A percentile compares a stretch with the other conserved stretches of the same genome.
Conservation (phyloP, 2,797 vertebrate species). For the Neoniphon sammara region DNA sequence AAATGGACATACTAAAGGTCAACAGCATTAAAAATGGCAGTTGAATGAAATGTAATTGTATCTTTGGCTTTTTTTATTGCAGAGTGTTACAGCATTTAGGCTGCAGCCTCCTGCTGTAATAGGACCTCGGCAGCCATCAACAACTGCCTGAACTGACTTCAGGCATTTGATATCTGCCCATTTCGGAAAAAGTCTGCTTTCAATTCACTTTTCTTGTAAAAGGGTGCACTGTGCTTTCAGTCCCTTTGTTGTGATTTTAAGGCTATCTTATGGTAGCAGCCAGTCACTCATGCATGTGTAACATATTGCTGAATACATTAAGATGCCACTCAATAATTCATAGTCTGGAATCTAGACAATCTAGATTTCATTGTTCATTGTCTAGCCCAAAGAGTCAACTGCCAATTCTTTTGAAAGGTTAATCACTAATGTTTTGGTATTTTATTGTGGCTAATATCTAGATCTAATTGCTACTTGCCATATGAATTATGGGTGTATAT, state of each 20-base stretch:
- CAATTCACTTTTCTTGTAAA: slow-evolving; percentile 33
- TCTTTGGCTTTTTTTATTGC: slow-evolving; percentile 7
- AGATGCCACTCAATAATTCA: slow-evolving; percentile 78
- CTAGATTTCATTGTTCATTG: slow-evolving; percentile 66
- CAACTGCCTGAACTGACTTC: background rate
- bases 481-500: slow-evolving; percentile 2
- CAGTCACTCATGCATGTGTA: slow-evolving; percentile 66
- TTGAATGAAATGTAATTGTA: slow-evolving; percentile 12
- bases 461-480: slow-evolving; percentile 3
- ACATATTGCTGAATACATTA: slow-evolving; percentile 73
- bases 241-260: slow-evolving; percentile 59
- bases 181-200: slow-evolving; percentile 42
- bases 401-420: slow-evolving; percentile 8
- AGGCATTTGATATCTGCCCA: slow-evolving; percentile 4
- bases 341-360: slow-evolving; percentile 60
- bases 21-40: slow-evolving; percentile 6
- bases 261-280: slow-evolving; percentile 33
- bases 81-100: background rate
- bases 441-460: slow-evolving; percentile 23
- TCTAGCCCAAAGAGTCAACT: slow-evolving; percentile 28
- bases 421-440: slow-evolving; percentile 15
- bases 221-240: slow-evolving; percentile 11
- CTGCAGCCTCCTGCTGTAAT: background rate
- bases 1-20: background rate
- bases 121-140: background rate